Base-by-base conservation (phyloP, 1,140 invertebrate genomes). In the Drosophila sulfurigaster region DNA sequence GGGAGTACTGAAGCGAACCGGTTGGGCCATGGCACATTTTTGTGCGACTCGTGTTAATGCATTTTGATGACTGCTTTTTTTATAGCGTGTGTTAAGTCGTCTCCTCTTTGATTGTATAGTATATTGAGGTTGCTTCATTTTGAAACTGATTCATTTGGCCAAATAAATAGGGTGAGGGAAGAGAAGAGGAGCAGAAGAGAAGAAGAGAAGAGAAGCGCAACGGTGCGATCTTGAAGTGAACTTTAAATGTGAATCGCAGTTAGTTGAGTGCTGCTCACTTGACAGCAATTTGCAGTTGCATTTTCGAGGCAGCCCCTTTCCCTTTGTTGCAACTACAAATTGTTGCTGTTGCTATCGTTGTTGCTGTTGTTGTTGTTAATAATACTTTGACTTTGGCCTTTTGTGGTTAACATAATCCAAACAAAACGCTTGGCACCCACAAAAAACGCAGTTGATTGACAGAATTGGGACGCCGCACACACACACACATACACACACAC, bases 361-460 rank as follows among this genome's bases (percentile, higher is more conserved):
- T 35, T 77, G 10, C 11, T 59, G 62, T 7, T 65, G 66, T 73
- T 78, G 63, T 75, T 78, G 54, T 64, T 79, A 82, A 66, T 82
- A 80, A 85, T 86, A 86, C 83, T 88, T 87, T 87, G 82, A 88
- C 83, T 87, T 87, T 87, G 83, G 83, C 83, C 83, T 87, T 87
- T 87, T 87, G 83, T 73, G 83, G 83, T 87, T 88, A 88, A 81
- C 81, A 81, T 85, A 81, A 89, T 74, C 78, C 78, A 89, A 89
- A 85, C 85, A 89, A 89, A 87, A 87, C 85, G 83, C 85, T 89
- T 89, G 78, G 85, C 86, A 89, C 85, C 85, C 85, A 89, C 86
- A 90, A 89, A 86, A 69, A 82, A 80, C 82, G 77, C 75, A 87
- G 83, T 87, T 89, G 86, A 89, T 90, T 89, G 86, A 89, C 86